Evolutionary conservation across 2,888 invertebrate species (phyloP).

Genomic region (Melinaea menophilus): DNA sequence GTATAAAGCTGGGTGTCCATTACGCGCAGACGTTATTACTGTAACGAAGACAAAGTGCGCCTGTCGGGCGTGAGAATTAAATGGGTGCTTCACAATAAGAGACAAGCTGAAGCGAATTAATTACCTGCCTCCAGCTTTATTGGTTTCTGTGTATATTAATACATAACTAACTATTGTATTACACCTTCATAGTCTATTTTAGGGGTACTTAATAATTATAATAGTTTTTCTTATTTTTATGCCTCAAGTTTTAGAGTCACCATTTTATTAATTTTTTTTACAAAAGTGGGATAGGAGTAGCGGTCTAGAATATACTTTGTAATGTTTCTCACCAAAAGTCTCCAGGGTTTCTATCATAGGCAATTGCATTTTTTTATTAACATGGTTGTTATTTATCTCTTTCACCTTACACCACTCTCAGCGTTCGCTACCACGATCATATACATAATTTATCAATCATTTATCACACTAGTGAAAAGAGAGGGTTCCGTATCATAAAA

Average conservation of each 20-base stretch:
- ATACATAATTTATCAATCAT: constrained; percentile 27
- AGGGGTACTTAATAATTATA: neutral
- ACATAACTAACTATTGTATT: neutral
- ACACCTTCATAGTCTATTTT: neutral
- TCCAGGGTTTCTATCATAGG: too few relatives aligned
- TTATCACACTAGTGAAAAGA: constrained; percentile 18
- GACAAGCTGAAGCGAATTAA: constrained; percentile 4
- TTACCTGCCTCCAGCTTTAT: neutral
- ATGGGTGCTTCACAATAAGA: constrained; percentile 6
- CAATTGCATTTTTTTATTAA: too few relatives aligned
- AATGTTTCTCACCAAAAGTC: too few relatives aligned
- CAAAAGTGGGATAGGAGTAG: too few relatives aligned
- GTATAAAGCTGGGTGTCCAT: constrained; percentile 34
- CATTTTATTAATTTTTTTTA: too few relatives aligned
- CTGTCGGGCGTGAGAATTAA: constrained; percentile 28
- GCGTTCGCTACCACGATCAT: constrained; percentile 13
- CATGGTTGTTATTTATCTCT: neutral
- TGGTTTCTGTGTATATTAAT: neutral
- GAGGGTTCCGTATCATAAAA: constrained; percentile 10
- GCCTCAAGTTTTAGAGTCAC: too few relatives aligned
- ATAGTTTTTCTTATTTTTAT: too few relatives aligned
- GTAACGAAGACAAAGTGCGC: constrained; percentile 40
- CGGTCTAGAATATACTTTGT: too few relatives aligned
- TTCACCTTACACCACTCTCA: neutral
- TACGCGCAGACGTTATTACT: constrained; percentile 35